Conservation (phyloP, 2,113 vertebrate species). For the Empidonax alnorum region DNA sequence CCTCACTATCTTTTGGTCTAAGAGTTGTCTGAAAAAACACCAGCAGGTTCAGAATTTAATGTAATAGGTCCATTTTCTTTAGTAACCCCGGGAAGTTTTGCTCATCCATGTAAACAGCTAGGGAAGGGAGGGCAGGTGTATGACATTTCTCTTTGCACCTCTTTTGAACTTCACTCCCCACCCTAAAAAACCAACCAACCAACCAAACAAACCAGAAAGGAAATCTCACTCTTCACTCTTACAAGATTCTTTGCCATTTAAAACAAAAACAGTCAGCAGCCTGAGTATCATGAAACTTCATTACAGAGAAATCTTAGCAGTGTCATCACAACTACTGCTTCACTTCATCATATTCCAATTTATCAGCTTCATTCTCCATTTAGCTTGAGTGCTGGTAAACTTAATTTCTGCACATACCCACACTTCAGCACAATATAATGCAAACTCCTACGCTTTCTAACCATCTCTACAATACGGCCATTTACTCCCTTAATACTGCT, state of each 20-base stretch:
- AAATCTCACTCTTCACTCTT: not conserved
- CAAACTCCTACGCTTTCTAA: conserved; percentile 61
- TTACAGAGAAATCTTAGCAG: conserved; percentile 45
- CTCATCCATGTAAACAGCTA: not conserved
- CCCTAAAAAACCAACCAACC: not conserved
- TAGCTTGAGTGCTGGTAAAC: conserved; percentile 50
- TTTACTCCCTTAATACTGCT: conserved; percentile 54
- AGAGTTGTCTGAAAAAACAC: not conserved
- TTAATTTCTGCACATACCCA: conserved; percentile 62
- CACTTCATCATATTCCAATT: conserved; percentile 54
- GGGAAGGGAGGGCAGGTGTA: not conserved
- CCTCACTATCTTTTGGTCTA: not conserved
- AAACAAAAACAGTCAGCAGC: conserved; percentile 5
- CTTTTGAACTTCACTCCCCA: rapidly evolving
- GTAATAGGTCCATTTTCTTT: not conserved
- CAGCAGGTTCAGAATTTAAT: not conserved
- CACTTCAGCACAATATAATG: conserved; percentile 60
- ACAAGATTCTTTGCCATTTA: not conserved
- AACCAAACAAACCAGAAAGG: not conserved
- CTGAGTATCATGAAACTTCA: conserved; percentile 19
- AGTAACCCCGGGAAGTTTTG: not conserved
- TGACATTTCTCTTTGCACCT: not conserved
- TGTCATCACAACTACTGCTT: conserved; percentile 58
- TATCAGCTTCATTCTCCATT: conserved; percentile 63
- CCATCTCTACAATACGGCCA: conserved; percentile 41